Evolutionary conservation across 2,797 vertebrate species (phyloP), one percentile per base, ranked within the genome.

Genomic region (Dromococcyx pavoninus): DNA sequence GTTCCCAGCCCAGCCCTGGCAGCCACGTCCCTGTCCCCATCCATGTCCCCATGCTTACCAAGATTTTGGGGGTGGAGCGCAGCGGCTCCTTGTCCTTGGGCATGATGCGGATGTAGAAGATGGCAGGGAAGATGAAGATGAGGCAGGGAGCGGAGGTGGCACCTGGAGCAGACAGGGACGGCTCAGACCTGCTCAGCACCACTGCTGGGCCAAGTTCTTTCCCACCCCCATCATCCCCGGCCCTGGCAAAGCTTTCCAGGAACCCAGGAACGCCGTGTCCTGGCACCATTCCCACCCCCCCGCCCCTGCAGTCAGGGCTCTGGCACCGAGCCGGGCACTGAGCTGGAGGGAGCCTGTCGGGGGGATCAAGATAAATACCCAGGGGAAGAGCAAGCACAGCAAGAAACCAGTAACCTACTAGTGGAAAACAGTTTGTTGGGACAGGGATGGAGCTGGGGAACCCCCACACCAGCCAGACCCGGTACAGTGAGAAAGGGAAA

Each of bases 71-170:
- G 32, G 82, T 87, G 17, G 99, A 99, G 79, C 64, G 98, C 95
- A 98, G 97, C 2, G 99, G 99, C 91, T 99, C 99, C 27, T 98
- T 98, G n/a, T 99, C 99, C 66, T 98, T 98, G 89, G 99, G 99
- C 95, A 99, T 97, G 28, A 99, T 99, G 71, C 99, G 99, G 94
- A 99, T 99, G 97, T 99, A 99, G 98, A 99, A 99, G 91, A 99
- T 97, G 60, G 99, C 99, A 0, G 99, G 99, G 95, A 99, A 99
- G 97, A 99, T 99, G 98, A 99, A 99, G 97, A 99, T 99, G 95
- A 99, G 99, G 96, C 99, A 99, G 2, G 99, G 99, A 90, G 99
- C 99, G 0, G 99, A 99, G 1, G 99, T 99, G 88, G 99, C 99
- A 96, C 99, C 99, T 99, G 97, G 14, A 89, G 50, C 91, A 97